Evolutionary conservation across 2,888 invertebrate genomes (phyloP), one percentile per base, ranked within the genome.

Genomic region (Ennomos erosarius): DNA sequence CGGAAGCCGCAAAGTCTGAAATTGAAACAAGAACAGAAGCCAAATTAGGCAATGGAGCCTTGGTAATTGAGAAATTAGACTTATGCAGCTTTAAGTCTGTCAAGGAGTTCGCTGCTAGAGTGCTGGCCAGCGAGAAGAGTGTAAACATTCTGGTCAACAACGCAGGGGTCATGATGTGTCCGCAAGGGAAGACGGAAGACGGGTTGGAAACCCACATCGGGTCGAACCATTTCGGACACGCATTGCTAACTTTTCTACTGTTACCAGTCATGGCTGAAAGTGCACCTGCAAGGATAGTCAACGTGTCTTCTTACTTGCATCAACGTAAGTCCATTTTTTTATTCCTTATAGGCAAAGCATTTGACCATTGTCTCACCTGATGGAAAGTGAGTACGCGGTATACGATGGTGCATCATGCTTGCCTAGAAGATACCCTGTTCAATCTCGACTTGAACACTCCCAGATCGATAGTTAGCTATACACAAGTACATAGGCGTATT

Each of bases 121-220:
- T 93, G n/a, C 59, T 86, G 33, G 78, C 86, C 36, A 88, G 82
- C 5, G 93, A 95, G 74, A 26, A 74, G 0, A 77, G 80, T 16
- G 87, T 95, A 6, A 87, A 95, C 66, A 81, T 95, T 37, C 82
- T 95, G 11, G 91, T 95, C 8, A 95, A 95, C 71, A 95, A 95
- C 74, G 95, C 95, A 8, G 95, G 95, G 0, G 90, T 96, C 1
- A 95, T 95, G 95, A 92, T 94, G 84, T 94, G 94, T 55, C 95
- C 95, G 0, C 87, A 92, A 55, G 86, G 91, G 0, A 85, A 88
- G 54, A 95, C 95, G 0, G 93, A 92, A 48, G 95, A 96, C 70
- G 95, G 95, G 0, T 94, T 94, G 67, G 96, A 96, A 81, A 88
- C 90, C 53, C 95, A 96, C 63, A 85, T 96, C 10, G 95, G 94